Evolutionary conservation across 2,797 vertebrate genomes (phyloP), one percentile per base, ranked within the genome.

Genomic region (Champsocephalus gunnari): DNA sequence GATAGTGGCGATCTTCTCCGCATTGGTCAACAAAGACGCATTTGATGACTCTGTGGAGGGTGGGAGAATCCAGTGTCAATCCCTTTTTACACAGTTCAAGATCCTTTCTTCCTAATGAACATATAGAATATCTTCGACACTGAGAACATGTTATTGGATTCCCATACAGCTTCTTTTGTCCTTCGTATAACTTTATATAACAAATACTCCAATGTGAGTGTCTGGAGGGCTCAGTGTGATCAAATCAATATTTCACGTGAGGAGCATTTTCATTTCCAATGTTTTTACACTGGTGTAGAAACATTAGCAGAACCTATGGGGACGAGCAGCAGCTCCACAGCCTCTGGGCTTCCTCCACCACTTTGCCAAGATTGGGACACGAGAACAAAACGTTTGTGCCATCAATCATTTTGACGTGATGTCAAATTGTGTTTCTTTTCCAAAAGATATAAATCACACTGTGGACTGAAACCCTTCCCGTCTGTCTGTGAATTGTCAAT

Each of bases 1-100:
- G 90, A 99, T 99, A 75, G 98, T 99, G 85, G 98, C 98, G 5
- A 99, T 99, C 95, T 99, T 99, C 95, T 99, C 98, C 1, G 98
- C 98, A 19, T 99, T 99, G 88, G 98, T 99, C 94, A 99, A 91
- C 93, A 99, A 93, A 63, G 98, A 97, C 13, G 98, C 98, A 75
- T 99, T 99, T 57, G 98, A 99, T 65, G 98, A 97, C 91, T 99
- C 98, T 99, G 94, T 1, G 80, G 54, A 55, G 13, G 55, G 88
- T 66, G 17, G 77, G 88, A 79, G 45, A 66, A 61, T 32, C 6
- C 4, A 16, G 19, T 44, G 13, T 56, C 28, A 44, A 45, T 34
- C 19, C 60, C 61, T 50, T 64, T 60, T 56, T 57, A 50, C 45
- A 73, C 28, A 51, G 14, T 51, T 38, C 14, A 48, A 60, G 2